Percentiles rank a stretch among this genome's conserved stretches.
These are phyloP conservation scores for Eulemur mongoz DNA, from an alignment of 2,797 vertebrate genomes.

Conservation along the genomic window DNA sequence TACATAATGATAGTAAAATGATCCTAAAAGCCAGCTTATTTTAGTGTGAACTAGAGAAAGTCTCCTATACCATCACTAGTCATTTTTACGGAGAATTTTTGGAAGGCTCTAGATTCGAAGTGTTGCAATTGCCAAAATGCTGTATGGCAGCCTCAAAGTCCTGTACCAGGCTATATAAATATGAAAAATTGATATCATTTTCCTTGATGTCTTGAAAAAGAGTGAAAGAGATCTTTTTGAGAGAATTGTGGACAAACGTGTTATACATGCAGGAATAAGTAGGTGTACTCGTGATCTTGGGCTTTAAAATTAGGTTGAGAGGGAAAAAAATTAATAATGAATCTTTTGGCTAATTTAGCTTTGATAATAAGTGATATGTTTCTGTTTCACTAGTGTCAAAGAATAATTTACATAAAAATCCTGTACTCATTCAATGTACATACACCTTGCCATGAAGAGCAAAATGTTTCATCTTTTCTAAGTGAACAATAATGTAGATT, in stretches of 20 bases:
- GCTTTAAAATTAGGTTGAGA: conserved; percentile 44
- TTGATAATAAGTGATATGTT: conserved; percentile 61
- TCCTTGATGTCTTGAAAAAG: neutral
- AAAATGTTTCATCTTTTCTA: conserved; percentile 63
- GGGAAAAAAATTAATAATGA: conserved; percentile 42
- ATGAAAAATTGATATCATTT: conserved; percentile 5
- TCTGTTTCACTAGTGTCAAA: conserved; percentile 48
- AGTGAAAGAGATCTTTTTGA: neutral
- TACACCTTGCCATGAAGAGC: conserved; percentile 30
- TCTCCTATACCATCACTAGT: neutral
- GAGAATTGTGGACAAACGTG: neutral
- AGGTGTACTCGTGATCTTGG: neutral
- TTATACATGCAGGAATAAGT: conserved; percentile 7
- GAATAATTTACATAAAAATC: conserved; percentile 64
- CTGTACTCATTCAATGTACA: conserved; percentile 47
- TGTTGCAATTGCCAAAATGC: neutral
- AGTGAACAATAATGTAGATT: conserved; percentile 65
- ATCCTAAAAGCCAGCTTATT: conserved; percentile 1
- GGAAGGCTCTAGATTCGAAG: neutral
- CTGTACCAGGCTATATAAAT: neutral
- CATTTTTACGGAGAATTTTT: conserved; percentile 52
- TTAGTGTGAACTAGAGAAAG: neutral
- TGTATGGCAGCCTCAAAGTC: neutral
- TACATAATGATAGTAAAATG: conserved; percentile 61
- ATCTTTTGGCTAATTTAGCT: conserved; percentile 69